Conservation (phyloP, 2,113 vertebrate genomes). For the Ammospiza nelsoni region DNA sequence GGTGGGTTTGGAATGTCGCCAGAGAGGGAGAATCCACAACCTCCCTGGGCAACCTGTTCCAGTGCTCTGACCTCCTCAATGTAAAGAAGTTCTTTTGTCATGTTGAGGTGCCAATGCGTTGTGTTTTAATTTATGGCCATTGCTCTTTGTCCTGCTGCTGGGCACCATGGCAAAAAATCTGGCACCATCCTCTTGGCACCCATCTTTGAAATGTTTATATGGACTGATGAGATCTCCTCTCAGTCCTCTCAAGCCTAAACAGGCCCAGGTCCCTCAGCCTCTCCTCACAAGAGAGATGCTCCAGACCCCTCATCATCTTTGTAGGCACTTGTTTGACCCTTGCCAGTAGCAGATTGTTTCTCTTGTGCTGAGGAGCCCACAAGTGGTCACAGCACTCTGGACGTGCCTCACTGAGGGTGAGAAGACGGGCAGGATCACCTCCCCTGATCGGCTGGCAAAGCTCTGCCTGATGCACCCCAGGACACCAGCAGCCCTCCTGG, state of each 20-base stretch:
- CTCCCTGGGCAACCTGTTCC: neutral
- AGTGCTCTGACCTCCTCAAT: neutral
- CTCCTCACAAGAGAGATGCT: neutral
- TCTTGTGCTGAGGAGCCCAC: neutral
- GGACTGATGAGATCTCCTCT: neutral
- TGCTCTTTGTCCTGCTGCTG: neutral
- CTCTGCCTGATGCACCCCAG: neutral
- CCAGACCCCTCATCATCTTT: neutral
- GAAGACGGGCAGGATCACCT: neutral
- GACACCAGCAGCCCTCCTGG: neutral
- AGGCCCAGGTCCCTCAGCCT: neutral
- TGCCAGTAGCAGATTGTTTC: neutral
- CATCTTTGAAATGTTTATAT: neutral
- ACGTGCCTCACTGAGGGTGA: neutral
- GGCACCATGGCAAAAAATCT: neutral
- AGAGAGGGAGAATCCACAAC: neutral
- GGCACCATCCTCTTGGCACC: neutral
- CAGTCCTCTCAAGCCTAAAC: neutral
- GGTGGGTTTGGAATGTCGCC: neutral
- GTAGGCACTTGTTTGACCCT: neutral
- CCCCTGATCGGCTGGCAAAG: neutral
- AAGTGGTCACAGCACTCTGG: neutral
- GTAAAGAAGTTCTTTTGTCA: neutral
- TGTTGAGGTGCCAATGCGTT: neutral
- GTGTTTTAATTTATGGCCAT: neutral